Evolutionary conservation across 35 echinoderm and acorn worm species (phyloP), one percentile per base, ranked within the genome.

Genomic region (Nesometra sesokonis): DNA sequence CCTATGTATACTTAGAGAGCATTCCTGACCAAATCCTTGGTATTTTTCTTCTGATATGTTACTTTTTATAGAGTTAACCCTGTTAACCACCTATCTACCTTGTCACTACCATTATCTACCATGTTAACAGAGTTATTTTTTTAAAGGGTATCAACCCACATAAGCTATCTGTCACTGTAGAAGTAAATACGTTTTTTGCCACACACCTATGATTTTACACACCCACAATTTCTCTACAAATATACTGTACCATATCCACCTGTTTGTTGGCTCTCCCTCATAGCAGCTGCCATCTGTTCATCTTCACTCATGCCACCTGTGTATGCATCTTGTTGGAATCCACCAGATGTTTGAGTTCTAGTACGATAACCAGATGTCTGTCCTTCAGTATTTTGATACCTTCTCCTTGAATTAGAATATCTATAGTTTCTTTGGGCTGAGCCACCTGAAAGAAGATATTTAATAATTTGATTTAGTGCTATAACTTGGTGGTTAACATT

Each of bases 271-370:
- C 95, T 97, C 1, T 87, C 40, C 76, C 89, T 93, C 52, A 94
- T 46, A 21, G 90, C 95, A 47, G 88, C 89, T 67, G 89, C 83
- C 11, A 97, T 32, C 34, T 97, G 87, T 82, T 97, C 95, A 9
- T 97, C 92, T 33, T 97, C 95, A 35, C 37, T 93, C 83, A 92
- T 89, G 33, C 95, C 92, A 30, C 82, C 94, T 38, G 85, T 82
- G 32, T 82, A 82, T 35, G 86, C 39, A 31, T 89, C 77, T 27
- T 83, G 35, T 67, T 27, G 52, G 52, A 67, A 67, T 27, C 52
- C 52, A 32, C 37, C 43, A 0, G 35, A n/a, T 30, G 79, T 29
- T n/a, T 88, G 78, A 11, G 39, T 33, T 23, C 39, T 33, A 0
- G 81, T 57, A 17, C 43, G 32, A 46, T 89, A 91, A 11, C 90